A percentile compares a stretch with the other conserved stretches of the same genome.
phyloP scores from a whole-genome alignment of 2,113 vertebrate species.

The Tachysurus vachellii region DNA sequence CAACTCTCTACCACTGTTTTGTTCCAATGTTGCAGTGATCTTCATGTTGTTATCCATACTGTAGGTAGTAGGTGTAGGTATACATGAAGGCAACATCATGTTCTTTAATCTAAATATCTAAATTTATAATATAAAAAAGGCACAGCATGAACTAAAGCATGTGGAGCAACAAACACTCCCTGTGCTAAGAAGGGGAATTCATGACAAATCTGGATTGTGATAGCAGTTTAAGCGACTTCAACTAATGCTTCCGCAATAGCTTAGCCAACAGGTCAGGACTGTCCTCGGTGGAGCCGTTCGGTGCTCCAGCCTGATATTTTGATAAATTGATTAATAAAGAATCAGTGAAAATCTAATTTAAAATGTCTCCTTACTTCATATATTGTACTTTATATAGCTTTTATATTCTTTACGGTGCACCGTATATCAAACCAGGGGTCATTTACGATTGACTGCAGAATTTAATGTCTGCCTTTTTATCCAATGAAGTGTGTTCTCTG shows the following conservation, averaged over 20 bases:
- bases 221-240: not conserved
- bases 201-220: not conserved
- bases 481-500: not conserved
- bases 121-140: too few species aligned
- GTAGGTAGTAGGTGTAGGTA: not conserved
- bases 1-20: not conserved
- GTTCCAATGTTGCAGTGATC: not conserved
- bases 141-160: too few species aligned
- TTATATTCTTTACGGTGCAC: not conserved
- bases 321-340: slow-evolving; percentile 7
- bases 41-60: not conserved
- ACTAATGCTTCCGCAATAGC: not conserved
- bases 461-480: not conserved
- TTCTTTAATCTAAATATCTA: not conserved
- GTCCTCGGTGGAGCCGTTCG: not conserved
- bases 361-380: not conserved
- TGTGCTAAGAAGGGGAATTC: not conserved
- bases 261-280: not conserved
- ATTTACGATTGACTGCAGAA: not conserved
- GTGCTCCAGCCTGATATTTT: not conserved
- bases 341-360: not conserved
- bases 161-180: not conserved
- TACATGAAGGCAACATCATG: not conserved
- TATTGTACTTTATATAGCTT: not conserved
- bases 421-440: not conserved